Percentiles rank a stretch among this genome's conserved stretches.
phyloP scores from a whole-genome alignment of 2,797 vertebrate species.

The Catharus ustulatus region DNA sequence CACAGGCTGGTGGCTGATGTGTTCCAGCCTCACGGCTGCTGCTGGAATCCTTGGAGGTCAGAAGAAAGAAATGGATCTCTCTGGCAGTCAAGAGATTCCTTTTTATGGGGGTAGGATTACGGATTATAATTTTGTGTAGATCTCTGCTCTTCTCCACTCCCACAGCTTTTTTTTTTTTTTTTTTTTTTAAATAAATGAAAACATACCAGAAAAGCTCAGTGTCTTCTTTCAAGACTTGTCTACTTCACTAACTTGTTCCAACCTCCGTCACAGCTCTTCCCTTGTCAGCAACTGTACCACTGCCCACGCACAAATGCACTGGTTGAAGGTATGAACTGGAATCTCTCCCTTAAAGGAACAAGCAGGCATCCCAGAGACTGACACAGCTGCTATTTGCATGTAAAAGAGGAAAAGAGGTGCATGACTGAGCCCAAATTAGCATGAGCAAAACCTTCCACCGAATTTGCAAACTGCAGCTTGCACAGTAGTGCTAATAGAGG shows the following conservation, averaged over 20 bases:
- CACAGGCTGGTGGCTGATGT: neutral
- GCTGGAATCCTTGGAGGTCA: neutral
- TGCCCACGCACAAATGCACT: slow-evolving; percentile 41
- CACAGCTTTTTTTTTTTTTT: neutral
- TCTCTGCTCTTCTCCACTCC: neutral
- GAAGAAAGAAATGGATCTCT: neutral
- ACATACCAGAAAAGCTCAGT: slow-evolving; percentile 19
- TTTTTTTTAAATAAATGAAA: neutral
- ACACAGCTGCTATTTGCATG: slow-evolving; percentile 65
- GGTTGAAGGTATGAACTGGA: slow-evolving; percentile 55
- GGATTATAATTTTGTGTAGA: neutral
- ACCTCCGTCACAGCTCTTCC: slow-evolving; percentile 45
- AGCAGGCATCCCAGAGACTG: slow-evolving; percentile 66
- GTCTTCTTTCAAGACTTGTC: slow-evolving; percentile 6
- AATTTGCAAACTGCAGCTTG: slow-evolving; percentile 42
- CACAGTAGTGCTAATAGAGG: slow-evolving; percentile 35
- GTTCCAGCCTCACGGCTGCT: neutral
- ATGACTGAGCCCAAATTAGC: slow-evolving; percentile 68
- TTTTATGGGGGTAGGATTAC: neutral
- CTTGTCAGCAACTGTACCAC: slow-evolving; percentile 38
- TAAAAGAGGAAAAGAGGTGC: slow-evolving; percentile 65
- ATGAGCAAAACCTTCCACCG: slow-evolving; percentile 57
- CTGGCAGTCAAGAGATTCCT: neutral
- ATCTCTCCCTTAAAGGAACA: slow-evolving; percentile 51
- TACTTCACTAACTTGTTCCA: slow-evolving; percentile 43